Evolutionary conservation across 2,888 invertebrate genomes (phyloP).

Genomic region (Drosophila acutilabella): DNA sequence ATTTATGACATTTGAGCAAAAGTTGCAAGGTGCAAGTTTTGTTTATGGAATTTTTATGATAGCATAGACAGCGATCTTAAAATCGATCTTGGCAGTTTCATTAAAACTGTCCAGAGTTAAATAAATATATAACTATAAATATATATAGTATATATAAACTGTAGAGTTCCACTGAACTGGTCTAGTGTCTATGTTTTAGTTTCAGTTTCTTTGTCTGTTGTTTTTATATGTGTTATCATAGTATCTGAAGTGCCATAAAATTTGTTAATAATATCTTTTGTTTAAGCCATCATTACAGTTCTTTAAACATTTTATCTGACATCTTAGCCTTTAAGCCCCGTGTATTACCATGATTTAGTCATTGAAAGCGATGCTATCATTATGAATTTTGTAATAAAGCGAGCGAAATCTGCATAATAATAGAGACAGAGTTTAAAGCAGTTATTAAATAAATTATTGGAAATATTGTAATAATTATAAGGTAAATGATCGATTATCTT

Average conservation of each 20-base stretch:
- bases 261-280: conserved; percentile 54
- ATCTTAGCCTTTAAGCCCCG: conserved; percentile 47
- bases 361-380: conserved; percentile 21
- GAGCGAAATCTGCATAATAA: conserved; percentile 2
- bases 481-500: not conserved
- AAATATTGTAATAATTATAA: not conserved
- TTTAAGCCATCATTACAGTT: conserved; percentile 37
- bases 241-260: conserved; percentile 43
- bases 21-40: conserved; percentile 80
- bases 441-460: not conserved
- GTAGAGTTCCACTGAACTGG: conserved; percentile 27
- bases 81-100: conserved; percentile 23
- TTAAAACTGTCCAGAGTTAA: conserved; percentile 13
- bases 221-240: conserved; percentile 24
- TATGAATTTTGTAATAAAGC: conserved; percentile 20
- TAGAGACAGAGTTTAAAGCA: not conserved
- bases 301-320: conserved; percentile 32
- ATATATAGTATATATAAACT: conserved; percentile 7
- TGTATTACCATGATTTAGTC: conserved; percentile 25
- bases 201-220: not conserved
- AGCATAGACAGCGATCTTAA: conserved; percentile 42
- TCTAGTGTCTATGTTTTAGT: not conserved
- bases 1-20: conserved; percentile 76
- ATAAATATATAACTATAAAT: conserved; percentile 22
- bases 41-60: conserved; percentile 74